phyloP scores from a whole-genome alignment of 2,888 invertebrate genomes.

The Pelosia muscerda region DNA sequence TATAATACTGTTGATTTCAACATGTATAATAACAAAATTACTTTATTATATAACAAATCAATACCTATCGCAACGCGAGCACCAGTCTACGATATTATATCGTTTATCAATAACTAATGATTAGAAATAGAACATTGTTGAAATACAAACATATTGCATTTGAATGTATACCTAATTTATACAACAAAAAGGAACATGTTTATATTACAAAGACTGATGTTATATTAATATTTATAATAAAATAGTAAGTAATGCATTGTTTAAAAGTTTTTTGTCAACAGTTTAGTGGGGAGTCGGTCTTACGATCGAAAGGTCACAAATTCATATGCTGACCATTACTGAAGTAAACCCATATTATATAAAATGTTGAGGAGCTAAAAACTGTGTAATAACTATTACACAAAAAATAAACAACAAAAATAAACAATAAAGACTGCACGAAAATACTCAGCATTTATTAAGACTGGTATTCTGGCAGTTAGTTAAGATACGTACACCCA shows the following conservation, averaged over 20 bases:
- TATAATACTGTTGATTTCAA: neutral
- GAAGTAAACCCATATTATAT: no score
- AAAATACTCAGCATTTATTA: no score
- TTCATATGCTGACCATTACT: no score
- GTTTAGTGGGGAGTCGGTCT: no score
- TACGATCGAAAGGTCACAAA: no score
- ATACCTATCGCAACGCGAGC: neutral
- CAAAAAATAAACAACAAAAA: no score
- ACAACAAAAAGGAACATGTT: neutral
- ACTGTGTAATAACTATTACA: no score
- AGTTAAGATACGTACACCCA: no score
- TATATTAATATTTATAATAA: neutral
- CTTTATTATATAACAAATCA: conserved; percentile 13
- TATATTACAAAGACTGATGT: conserved; percentile 2
- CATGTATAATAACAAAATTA: neutral
- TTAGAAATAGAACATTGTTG: conserved; percentile 6
- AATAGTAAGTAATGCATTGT: conserved; percentile 1
- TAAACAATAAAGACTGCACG: no score
- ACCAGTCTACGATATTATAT: conserved; percentile 4
- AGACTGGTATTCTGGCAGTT: no score
- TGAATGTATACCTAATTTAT: neutral
- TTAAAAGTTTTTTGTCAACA: neutral
- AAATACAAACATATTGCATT: neutral
- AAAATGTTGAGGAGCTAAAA: no score
- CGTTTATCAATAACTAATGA: conserved; percentile 6